These are phyloP conservation scores for Apogon talboti DNA, from an alignment of 2,797 vertebrate genomes.

Conservation along the genomic window DNA sequence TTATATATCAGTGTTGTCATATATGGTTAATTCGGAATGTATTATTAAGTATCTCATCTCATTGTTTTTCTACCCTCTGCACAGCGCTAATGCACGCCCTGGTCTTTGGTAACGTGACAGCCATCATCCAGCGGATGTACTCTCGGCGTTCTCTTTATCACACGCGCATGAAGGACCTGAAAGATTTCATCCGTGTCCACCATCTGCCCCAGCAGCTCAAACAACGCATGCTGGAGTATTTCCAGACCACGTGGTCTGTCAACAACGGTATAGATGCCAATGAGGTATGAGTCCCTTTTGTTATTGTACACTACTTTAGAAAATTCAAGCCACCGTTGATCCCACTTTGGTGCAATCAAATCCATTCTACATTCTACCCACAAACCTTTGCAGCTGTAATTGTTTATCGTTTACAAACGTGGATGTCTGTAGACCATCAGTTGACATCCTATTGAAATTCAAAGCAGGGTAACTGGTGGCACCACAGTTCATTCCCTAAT, in stretches of 20 bases:
- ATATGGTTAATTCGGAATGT: too few species aligned
- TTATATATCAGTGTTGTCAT: too few species aligned
- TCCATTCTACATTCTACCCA: conserved; percentile 12
- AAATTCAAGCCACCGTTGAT: conserved; percentile 6
- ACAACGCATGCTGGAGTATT: conserved; percentile 96
- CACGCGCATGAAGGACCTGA: conserved; percentile 96
- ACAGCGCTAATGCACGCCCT: conserved; percentile 96
- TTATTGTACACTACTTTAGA: background rate
- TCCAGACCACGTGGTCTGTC: conserved; percentile 98
- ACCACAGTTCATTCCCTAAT: conserved; percentile 48
- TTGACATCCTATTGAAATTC: conserved; percentile 47
- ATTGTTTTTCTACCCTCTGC: background rate
- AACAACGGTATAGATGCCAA: conserved; percentile 97
- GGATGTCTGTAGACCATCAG: conserved; percentile 8
- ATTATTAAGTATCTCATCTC: too few species aligned
- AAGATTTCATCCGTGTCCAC: conserved; percentile 97
- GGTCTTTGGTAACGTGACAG: conserved; percentile 97
- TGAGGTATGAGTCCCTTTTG: conserved; percentile 82
- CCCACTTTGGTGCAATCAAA: conserved; percentile 10
- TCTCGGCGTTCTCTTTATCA: conserved; percentile 95
- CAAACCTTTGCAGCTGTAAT: conserved; percentile 17
- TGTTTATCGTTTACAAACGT: conserved; percentile 27
- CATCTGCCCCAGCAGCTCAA: conserved; percentile 94
- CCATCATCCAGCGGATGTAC: conserved; percentile 99
- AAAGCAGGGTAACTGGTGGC: conserved; percentile 40